Base-by-base conservation (phyloP, 2,113 vertebrate species). In the Genyomyrus donnyi region DNA sequence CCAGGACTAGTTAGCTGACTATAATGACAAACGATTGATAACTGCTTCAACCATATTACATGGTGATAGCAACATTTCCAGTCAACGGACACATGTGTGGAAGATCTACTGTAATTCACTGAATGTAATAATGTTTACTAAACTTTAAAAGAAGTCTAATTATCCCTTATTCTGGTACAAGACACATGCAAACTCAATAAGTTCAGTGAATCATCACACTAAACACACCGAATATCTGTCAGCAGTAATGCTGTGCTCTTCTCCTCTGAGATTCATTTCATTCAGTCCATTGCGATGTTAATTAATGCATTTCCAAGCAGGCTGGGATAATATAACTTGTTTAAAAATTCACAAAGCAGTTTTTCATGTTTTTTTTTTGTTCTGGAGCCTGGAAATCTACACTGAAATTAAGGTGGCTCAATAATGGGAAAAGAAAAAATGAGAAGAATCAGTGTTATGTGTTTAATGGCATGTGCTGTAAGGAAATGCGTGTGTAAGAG, bases 251-350 rank as follows among this genome's bases (percentile, higher is more conserved):
- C 35, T 84, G 35, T 17, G 39, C 9, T 85, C 21, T 48, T 50
- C 84, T 1, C 9, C 5, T 86, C 45, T 15, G 48, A 27, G 21
- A 21, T 8, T n/a, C 27, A 48, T 85, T 85, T 85, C 3, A 85
- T 85, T n/a, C 46, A 27, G 46, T 85, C 84, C 42, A 85, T n/a
- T 48, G n/a, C 21, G 3, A 13, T 50, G 11, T 50, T 50, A 49
- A 48, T 86, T 86, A 86, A 86, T 27, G 46, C 45, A 27, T 86
- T 86, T 86, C 48, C 48, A 48, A 0, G 84, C 84, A 86, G 84
- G 45, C 84, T 50, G 84, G 46, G 48, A 86, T 86, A 49, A 86
- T 86, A 49, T 86, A 86, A 86, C 45, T 49, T 50, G n/a, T n/a
- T 86, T 86, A 50, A 49, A 50, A 24, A 46, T 86, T 48, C 84